Evolutionary conservation across 2,113 vertebrate genomes (phyloP), one percentile per base, ranked within the genome.

Genomic region (Rostratula benghalensis): DNA sequence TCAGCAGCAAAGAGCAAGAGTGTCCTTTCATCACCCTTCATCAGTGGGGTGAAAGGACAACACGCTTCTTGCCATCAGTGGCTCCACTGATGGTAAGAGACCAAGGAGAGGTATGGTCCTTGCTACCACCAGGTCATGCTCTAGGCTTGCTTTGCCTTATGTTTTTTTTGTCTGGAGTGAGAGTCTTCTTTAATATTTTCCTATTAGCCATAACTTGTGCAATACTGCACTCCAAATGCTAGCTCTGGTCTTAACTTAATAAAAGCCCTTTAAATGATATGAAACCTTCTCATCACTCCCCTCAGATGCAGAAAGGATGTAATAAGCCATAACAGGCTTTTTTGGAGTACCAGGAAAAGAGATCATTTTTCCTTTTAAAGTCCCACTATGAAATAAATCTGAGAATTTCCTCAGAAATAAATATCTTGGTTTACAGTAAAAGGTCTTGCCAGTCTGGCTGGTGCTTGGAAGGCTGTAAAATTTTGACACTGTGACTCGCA

Each of bases 31-130:
- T 61, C n/a, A n/a, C 53, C 30, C 25, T 30, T 6, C 2, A 3
- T 21, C 7, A 3, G 18, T 9, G 8, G 12, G 46, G 3, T 5
- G 28, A 18, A 59, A n/a, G 41, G 28, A 39, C 20, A 22, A 30
- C 28, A 10, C 2, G 0, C 11, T 48, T 12, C 37, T 41, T 16
- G 4, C 5, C 33, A 64, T 4, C 53, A 8, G 10, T 2, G 35
- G 14, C n/a, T n/a, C n/a, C n/a, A n/a, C n/a, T n/a, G n/a, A n/a
- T n/a, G n/a, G n/a, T n/a, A n/a, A 14, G 30, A 5, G 2, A 13
- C 37, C 1, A 3, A 74, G 73, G 28, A 69, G 41, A 43, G 20
- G 8, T 11, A 25, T 21, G 9, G 39, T 30, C 50, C 50, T 39
- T 43, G 33, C 54, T 30, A 0, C 20, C 54, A 27, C 1, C n/a